These are phyloP conservation scores for Sander vitreus DNA, from an alignment of 2,113 vertebrate genomes.

Conservation along the genomic window DNA sequence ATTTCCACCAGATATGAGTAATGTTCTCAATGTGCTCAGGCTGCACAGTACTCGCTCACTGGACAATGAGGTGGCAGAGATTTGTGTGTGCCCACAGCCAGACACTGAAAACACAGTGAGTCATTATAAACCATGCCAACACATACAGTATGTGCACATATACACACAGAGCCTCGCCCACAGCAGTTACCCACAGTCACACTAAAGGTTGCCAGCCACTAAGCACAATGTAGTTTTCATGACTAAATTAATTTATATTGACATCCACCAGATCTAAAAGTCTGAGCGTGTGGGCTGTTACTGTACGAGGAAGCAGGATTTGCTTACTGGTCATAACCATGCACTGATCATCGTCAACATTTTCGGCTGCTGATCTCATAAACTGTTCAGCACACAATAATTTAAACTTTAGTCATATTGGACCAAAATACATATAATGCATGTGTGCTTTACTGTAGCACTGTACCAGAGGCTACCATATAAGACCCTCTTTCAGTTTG, in stretches of 20 bases:
- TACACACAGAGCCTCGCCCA: not conserved
- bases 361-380: too few species aligned
- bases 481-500: not conserved
- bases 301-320: slow-evolving; percentile 15
- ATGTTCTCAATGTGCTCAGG: slow-evolving; percentile 38
- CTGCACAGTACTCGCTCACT: slow-evolving; percentile 21
- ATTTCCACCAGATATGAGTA: slow-evolving; percentile 64
- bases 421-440: not conserved
- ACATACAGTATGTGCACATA: slow-evolving; percentile 1
- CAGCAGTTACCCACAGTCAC: slow-evolving; percentile 5
- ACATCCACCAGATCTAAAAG: slow-evolving; percentile 22
- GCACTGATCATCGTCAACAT: too few species aligned
- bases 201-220: slow-evolving; percentile 33
- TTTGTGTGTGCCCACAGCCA: slow-evolving; percentile 45
- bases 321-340: not conserved
- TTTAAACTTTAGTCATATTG: too few species aligned
- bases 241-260: slow-evolving; percentile 32
- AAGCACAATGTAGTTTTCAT: slow-evolving; percentile 18
- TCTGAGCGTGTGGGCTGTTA: slow-evolving; percentile 3
- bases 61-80: slow-evolving; percentile 60
- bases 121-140: slow-evolving; percentile 41
- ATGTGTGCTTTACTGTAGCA: not conserved
- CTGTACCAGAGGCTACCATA: not conserved
- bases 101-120: slow-evolving; percentile 48
- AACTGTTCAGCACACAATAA: too few species aligned